Conservation (phyloP, 2,113 vertebrate species). For the Alaudala cheleensis region DNA sequence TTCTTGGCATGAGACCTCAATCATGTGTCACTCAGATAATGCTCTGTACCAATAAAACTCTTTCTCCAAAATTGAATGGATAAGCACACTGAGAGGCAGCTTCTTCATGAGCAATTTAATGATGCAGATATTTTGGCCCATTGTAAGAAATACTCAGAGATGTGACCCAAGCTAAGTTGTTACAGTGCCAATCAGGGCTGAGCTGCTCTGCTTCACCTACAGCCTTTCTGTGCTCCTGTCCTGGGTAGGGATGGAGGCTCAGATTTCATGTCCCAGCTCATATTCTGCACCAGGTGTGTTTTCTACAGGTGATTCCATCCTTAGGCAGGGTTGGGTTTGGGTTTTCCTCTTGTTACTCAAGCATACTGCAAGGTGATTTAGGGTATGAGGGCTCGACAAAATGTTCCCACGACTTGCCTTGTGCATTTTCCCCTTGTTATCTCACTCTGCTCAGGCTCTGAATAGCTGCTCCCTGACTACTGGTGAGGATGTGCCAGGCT, state of each 20-base stretch:
- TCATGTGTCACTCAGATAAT: neutral
- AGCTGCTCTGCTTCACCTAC: neutral
- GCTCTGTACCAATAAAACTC: neutral
- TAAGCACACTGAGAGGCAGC: neutral
- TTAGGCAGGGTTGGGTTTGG: neutral
- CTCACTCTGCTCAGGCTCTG: neutral
- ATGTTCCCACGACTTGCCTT: neutral
- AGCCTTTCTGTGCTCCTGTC: neutral
- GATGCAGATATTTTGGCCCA: neutral
- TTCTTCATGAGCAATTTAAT: no score
- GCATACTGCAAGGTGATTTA: neutral
- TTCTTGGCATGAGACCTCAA: neutral
- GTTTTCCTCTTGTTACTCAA: fast-evolving
- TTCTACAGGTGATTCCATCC: neutral
- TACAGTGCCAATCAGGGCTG: neutral
- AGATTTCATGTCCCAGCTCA: fast-evolving
- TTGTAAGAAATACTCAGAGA: neutral
- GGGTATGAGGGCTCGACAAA: neutral
- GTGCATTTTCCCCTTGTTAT: neutral
- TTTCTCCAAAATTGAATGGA: no score
- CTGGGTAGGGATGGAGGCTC: neutral
- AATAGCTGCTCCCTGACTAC: neutral
- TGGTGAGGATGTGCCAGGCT: no score
- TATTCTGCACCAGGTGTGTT: neutral
- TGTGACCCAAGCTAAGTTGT: neutral